Percentiles rank a stretch among this genome's conserved stretches.
phyloP scores from a whole-genome alignment of 2,113 vertebrate species.

The Pavo muticus region DNA sequence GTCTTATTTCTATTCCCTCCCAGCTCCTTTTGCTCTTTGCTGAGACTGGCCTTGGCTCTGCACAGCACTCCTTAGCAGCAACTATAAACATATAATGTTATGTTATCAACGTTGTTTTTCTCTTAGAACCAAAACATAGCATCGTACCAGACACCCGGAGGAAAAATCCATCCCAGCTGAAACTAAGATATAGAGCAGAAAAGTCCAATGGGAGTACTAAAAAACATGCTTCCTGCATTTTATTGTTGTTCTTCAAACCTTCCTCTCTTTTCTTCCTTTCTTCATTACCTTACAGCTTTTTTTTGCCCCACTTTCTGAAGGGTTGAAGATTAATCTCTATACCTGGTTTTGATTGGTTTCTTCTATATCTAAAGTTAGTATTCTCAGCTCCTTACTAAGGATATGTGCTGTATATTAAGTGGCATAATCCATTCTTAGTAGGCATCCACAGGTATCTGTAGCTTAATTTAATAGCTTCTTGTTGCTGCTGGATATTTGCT shows the following conservation, averaged over 20 bases:
- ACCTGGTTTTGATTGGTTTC: background rate
- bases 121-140: too few relatives aligned
- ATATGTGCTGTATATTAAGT: background rate
- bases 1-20: too few relatives aligned
- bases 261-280: background rate
- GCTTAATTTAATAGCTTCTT: background rate
- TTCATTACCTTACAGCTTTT: background rate
- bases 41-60: too few relatives aligned
- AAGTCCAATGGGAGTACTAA: background rate
- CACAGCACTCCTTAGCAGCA: too few relatives aligned
- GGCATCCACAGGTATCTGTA: background rate
- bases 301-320: background rate
- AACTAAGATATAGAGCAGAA: background rate
- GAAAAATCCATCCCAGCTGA: too few relatives aligned
- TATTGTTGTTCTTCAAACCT: background rate
- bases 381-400: background rate
- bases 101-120: too few relatives aligned
- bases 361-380: background rate
- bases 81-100: too few relatives aligned
- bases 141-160: too few relatives aligned
- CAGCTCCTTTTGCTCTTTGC: too few relatives aligned
- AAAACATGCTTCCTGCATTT: background rate
- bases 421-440: background rate
- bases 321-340: background rate
- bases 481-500: background rate